Evolutionary conservation across 2,888 invertebrate species (phyloP).

Genomic region (Adela reaumurella): DNA sequence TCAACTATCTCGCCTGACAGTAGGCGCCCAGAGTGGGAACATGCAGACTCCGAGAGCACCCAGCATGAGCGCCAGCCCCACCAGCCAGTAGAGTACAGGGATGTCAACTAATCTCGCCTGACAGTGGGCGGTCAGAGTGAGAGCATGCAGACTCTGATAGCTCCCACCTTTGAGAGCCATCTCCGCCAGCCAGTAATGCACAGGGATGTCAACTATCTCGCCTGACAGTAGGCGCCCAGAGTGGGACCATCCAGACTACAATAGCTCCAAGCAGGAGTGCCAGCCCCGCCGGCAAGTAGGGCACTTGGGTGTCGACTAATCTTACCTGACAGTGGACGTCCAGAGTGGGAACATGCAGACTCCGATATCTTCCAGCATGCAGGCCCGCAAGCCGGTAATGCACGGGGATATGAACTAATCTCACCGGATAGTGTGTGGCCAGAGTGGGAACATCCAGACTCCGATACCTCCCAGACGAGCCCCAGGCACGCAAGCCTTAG

Average conservation of each 20-base stretch:
- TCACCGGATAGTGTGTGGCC: conserved; percentile 40
- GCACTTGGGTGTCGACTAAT: no score
- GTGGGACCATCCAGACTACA: no score
- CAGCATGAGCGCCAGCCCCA: conserved; percentile 76
- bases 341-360: conserved; percentile 99
- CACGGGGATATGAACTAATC: conserved; percentile 95
- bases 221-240: no score
- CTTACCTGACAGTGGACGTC: conserved; percentile 91
- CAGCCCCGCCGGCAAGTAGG: no score
- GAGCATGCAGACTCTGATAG: conserved; percentile 94
- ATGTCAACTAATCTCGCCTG: conserved; percentile 63
- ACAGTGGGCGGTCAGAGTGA: conserved; percentile 98
- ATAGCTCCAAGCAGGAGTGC: no score
- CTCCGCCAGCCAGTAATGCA: conserved; percentile 94
- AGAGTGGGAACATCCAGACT: no score
- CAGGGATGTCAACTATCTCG: no score
- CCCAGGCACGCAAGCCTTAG: neutral
- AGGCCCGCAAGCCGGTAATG: conserved; percentile 94
- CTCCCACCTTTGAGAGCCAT: conserved; percentile 83
- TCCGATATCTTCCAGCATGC: conserved; percentile 89
- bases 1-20: conserved; percentile 41
- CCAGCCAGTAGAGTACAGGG: conserved; percentile 90
- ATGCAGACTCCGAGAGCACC: neutral
- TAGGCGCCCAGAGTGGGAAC: conserved; percentile 19
- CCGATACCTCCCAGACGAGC: neutral